A percentile compares a stretch with the other conserved stretches of the same genome.
These are phyloP conservation scores for Acanthurus leucopareius DNA, from an alignment of 2,797 vertebrate species.

Conservation along the genomic window DNA sequence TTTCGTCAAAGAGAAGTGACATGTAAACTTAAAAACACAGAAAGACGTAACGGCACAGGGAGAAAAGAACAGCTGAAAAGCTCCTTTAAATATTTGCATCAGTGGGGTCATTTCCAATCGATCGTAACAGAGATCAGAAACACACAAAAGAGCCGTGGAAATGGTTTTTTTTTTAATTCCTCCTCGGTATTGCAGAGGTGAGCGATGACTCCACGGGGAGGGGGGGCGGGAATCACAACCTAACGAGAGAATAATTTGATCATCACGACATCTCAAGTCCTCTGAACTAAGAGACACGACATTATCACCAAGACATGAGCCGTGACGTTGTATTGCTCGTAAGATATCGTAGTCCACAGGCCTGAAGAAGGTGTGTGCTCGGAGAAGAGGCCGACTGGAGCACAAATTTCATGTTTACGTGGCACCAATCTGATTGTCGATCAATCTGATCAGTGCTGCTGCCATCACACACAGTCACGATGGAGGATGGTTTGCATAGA, in stretches of 20 bases:
- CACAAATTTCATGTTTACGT: slow-evolving; percentile 21
- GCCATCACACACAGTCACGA: slow-evolving; percentile 40
- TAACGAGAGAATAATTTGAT: slow-evolving; percentile 34
- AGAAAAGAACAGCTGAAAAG: slow-evolving; percentile 35
- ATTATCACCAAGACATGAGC: slow-evolving; percentile 19
- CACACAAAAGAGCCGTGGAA: slow-evolving; percentile 33
- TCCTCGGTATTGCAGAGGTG: slow-evolving; percentile 35
- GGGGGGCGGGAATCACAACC: background rate
- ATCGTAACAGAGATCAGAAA: slow-evolving; percentile 43
- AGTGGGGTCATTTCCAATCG: slow-evolving; percentile 42
- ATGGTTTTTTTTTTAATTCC: background rate
- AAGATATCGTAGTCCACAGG: slow-evolving; percentile 20
- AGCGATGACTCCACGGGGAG: slow-evolving; percentile 27
- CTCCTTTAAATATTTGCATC: slow-evolving; percentile 54
- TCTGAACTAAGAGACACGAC: slow-evolving; percentile 23
- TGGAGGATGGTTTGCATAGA: slow-evolving; percentile 81
- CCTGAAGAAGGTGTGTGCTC: slow-evolving; percentile 31
- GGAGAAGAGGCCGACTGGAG: slow-evolving; percentile 14
- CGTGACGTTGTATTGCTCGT: slow-evolving; percentile 62
- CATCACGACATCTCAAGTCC: slow-evolving; percentile 18
- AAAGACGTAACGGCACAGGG: slow-evolving; percentile 54
- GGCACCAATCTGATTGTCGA: background rate
- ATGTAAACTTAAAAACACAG: slow-evolving; percentile 85
- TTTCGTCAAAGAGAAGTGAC: slow-evolving; percentile 74
- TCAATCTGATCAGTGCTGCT: slow-evolving; percentile 39